phyloP scores from a whole-genome alignment of 2,888 invertebrate genomes.

The Cerastis rubricosa region DNA sequence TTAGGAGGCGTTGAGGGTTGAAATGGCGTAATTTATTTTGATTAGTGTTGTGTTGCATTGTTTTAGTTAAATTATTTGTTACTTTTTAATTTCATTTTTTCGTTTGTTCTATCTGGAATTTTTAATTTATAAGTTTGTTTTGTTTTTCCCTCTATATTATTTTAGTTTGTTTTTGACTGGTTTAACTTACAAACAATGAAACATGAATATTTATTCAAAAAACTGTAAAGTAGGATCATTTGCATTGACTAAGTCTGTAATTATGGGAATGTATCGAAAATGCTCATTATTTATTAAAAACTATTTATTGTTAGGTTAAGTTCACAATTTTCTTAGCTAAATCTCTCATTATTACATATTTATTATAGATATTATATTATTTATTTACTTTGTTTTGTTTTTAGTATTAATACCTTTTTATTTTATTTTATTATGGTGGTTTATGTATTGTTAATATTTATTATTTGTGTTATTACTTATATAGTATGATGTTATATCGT shows the following conservation, averaged over 20 bases:
- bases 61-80: background rate
- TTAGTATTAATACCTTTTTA: constrained; percentile 8
- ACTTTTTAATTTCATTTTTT: background rate
- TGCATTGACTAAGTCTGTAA: constrained; percentile 34
- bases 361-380: background rate
- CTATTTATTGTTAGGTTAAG: constrained; percentile 72
- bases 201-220: constrained; percentile 7
- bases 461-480: constrained; percentile 7
- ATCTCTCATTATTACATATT: background rate
- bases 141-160: background rate
- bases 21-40: constrained; percentile 14
- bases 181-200: constrained; percentile 15
- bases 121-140: background rate
- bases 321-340: constrained; percentile 44
- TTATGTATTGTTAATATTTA: background rate
- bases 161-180: background rate
- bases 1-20: constrained; percentile 73
- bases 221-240: constrained; percentile 27
- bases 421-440: constrained; percentile 9
- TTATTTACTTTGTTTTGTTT: background rate
- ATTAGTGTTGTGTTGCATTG: constrained; percentile 22
- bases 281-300: constrained; percentile 64
- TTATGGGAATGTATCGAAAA: constrained; percentile 44
- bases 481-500: constrained; percentile 5
- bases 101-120: background rate